Conservation (phyloP, 2,888 invertebrate genomes). For the Globia sparganii region DNA sequence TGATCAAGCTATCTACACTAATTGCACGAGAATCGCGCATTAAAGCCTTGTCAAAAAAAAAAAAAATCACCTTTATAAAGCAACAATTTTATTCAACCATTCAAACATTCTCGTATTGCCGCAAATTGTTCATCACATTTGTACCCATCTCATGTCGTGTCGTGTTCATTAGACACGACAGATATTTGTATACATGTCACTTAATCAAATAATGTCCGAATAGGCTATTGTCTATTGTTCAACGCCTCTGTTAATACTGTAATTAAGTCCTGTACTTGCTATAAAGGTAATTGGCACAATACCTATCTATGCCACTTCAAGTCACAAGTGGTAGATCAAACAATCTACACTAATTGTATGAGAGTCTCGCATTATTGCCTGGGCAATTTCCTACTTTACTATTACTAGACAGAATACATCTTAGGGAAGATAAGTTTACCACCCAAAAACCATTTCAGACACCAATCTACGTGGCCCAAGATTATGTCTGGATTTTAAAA, state of each 20-base stretch:
- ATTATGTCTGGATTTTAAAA: neutral
- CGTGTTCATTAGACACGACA: neutral
- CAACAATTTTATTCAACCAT: neutral
- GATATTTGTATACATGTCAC: neutral
- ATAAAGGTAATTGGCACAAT: conserved; percentile 24
- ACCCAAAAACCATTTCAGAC: neutral
- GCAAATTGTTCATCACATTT: neutral
- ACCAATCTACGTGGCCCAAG: neutral
- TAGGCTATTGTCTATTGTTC: neutral
- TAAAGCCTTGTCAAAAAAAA: neutral
- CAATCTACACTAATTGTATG: conserved; percentile 25
- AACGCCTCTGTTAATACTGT: neutral
- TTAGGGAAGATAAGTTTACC: neutral
- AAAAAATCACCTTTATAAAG: neutral
- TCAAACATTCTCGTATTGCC: neutral
- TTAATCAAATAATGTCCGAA: neutral
- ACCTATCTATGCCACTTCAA: neutral
- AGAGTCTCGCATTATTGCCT: neutral
- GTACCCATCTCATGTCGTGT: neutral
- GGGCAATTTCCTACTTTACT: neutral
- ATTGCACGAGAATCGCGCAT: conserved; percentile 10
- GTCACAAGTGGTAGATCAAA: conserved; percentile 8
- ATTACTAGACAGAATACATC: neutral
- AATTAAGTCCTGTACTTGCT: conserved; percentile 10
- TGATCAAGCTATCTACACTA: conserved; percentile 24